Evolutionary conservation across 2,888 invertebrate species (phyloP), one percentile per base, ranked within the genome.

Genomic region (Tinea semifulvella): DNA sequence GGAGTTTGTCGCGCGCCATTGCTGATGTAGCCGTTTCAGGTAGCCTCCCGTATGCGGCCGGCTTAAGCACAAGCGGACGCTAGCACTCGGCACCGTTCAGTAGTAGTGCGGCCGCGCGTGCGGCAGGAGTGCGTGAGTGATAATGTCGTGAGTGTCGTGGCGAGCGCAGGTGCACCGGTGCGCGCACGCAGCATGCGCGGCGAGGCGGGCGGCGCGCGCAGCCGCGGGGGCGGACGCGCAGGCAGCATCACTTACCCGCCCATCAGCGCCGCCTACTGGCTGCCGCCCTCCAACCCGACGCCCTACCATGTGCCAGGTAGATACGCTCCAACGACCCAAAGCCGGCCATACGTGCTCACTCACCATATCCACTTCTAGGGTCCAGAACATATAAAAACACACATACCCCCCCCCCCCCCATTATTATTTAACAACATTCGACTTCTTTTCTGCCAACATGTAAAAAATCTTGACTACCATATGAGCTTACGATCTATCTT

Each of bases 261-360:
- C 58, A 91, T 91, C 83, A 89, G 88, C 73, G 87, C 90, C 68
- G 89, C 91, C 66, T 91, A 92, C 79, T 92, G 91, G 91, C 87
- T 91, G 62, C 90, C 91, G 53, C 88, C 91, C 61, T 86, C 90
- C 52, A 88, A 88, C 74, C 88, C 89, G 57, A 88, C 88, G 65
- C 91, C 91, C 61, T 91, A 92, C 81, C 86, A 91, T 70, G 84
- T 91, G 73, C 92, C 92, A 91, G 92, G 92, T 92, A n/a, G 87
- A 43, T 31, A 31, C 31, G 43, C 43, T 31, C 19, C 7, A 31
- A 11, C 19, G 31, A 20, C 26, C 42, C 10, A 8, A 31, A 14
- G 42, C 20, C 22, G 25, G 5, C 22, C 42, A 36, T 36, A 36
- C 18, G 36, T 18, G 36, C 36, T 36, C 16, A 14, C 18, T 36